phyloP scores from a whole-genome alignment of 2,888 invertebrate genomes.

The Papilio protenor region DNA sequence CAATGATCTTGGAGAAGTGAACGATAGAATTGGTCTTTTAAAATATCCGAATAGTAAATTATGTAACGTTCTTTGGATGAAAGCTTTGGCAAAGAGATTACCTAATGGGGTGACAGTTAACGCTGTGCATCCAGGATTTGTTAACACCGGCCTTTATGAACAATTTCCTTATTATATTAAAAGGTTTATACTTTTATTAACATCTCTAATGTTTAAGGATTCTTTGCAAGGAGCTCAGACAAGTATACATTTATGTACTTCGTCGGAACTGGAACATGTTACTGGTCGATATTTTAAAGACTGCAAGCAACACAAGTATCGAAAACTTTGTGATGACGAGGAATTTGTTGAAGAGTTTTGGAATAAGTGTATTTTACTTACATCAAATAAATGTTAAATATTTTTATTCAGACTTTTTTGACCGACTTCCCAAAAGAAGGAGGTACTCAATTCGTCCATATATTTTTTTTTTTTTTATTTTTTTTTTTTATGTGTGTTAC shows the following conservation, averaged over 20 bases:
- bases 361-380: slow-evolving; percentile 70
- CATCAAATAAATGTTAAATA: neutral
- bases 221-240: slow-evolving; percentile 91
- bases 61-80: slow-evolving; percentile 68
- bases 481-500: too few relatives aligned
- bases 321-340: slow-evolving; percentile 84
- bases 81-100: slow-evolving; percentile 66
- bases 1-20: slow-evolving; percentile 47
- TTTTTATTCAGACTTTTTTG: neutral
- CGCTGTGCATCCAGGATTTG: slow-evolving; percentile 92
- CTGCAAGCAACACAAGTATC: slow-evolving; percentile 85
- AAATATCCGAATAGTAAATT: slow-evolving; percentile 70
- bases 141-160: slow-evolving; percentile 90
- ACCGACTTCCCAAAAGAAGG: too few relatives aligned
- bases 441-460: too few relatives aligned
- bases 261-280: slow-evolving; percentile 87
- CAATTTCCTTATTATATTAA: slow-evolving; percentile 75
- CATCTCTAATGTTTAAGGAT: slow-evolving; percentile 86
- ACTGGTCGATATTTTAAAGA: slow-evolving; percentile 91
- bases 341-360: slow-evolving; percentile 90
- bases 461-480: too few relatives aligned
- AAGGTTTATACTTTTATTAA: slow-evolving; percentile 81
- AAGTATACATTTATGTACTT: slow-evolving; percentile 87
- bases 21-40: neutral
- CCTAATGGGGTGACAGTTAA: slow-evolving; percentile 88